These are phyloP conservation scores for Drosophila setosimentum DNA, from an alignment of 2,888 invertebrate species.

Conservation along the genomic window DNA sequence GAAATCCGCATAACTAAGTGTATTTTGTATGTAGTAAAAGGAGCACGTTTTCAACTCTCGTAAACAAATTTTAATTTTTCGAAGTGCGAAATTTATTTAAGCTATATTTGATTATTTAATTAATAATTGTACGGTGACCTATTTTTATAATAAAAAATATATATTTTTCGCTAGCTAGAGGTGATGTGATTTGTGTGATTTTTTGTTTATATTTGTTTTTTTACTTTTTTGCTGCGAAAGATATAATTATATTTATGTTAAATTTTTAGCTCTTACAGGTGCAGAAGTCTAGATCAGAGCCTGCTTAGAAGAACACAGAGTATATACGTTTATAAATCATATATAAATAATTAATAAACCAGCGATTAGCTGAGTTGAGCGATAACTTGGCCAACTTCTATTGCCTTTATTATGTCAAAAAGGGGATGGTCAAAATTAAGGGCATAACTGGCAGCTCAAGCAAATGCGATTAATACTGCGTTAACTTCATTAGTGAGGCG, in stretches of 20 bases:
- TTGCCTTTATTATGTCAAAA: neutral
- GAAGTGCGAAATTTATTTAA: neutral
- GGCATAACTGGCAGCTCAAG: neutral
- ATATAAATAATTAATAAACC: neutral
- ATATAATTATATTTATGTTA: neutral
- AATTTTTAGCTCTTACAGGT: neutral
- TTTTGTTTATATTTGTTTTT: neutral
- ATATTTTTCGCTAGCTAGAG: neutral
- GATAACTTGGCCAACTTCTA: neutral
- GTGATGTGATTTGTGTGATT: no score
- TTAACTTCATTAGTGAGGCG: slow-evolving; percentile 55
- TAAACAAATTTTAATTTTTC: accelerated
- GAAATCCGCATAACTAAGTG: neutral
- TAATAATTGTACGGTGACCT: neutral
- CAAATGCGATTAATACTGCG: slow-evolving; percentile 48
- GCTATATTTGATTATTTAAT: neutral
- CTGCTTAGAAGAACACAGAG: neutral
- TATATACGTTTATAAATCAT: neutral
- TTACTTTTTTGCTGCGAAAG: neutral
- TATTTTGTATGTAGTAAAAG: neutral
- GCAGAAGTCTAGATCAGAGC: neutral
- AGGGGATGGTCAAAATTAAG: slow-evolving; percentile 8
- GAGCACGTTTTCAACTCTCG: neutral
- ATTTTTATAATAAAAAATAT: neutral
- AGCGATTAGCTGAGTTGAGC: neutral